These are phyloP conservation scores for Acheta domesticus DNA, from an alignment of 2,888 invertebrate genomes.

Conservation along the genomic window DNA sequence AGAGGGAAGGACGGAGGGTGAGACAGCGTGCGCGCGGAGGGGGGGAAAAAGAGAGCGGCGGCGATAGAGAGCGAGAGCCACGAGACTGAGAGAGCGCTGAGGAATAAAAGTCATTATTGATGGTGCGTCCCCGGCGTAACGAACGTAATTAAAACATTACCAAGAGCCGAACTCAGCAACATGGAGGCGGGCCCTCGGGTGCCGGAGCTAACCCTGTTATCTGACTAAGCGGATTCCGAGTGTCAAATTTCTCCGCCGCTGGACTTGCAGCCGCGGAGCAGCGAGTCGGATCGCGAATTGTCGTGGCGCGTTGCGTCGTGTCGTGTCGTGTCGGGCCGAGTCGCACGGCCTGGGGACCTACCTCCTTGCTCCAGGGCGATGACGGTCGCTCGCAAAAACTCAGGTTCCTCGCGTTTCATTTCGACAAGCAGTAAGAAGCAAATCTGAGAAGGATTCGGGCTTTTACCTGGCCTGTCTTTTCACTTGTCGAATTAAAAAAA, in stretches of 20 bases:
- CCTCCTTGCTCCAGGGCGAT: too few relatives aligned
- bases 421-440: too few relatives aligned
- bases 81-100: not conserved
- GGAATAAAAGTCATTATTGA: conserved; percentile 2
- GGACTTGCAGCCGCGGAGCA: too few relatives aligned
- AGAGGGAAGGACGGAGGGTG: not conserved
- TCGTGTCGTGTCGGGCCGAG: too few relatives aligned
- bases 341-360: too few relatives aligned
- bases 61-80: not conserved
- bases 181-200: not conserved
- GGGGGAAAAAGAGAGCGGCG: not conserved
- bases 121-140: not conserved
- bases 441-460: too few relatives aligned
- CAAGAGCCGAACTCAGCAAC: not conserved
- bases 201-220: not conserved
- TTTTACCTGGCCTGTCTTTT: too few relatives aligned
- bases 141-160: conserved; percentile 8
- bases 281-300: too few relatives aligned
- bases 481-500: too few relatives aligned
- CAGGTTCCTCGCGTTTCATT: too few relatives aligned
- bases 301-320: too few relatives aligned
- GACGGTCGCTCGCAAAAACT: too few relatives aligned
- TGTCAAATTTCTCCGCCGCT: not conserved
- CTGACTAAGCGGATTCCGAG: not conserved
- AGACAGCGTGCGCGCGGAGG: not conserved